Base-by-base conservation (phyloP, 92 coral and sea anemone genomes). In the Zoanthus sansibaricus region DNA sequence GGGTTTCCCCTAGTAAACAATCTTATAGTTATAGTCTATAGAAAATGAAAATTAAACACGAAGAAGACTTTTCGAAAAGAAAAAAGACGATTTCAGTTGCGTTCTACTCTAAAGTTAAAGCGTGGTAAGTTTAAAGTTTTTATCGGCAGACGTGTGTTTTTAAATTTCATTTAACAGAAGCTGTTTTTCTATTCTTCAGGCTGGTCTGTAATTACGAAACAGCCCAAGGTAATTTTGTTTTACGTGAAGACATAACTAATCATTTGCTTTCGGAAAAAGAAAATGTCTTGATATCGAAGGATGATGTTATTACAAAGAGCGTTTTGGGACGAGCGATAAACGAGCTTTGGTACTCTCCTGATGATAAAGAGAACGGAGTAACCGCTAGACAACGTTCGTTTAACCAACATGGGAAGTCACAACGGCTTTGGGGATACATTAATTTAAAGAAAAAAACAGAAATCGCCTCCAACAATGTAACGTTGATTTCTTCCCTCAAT, bases 141-240 rank as follows among this genome's bases (percentile, higher is more conserved):
- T 56, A 56, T 56, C 64, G 64, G 64, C 64, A 56, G 64, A 56
- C 64, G 64, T 56, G 64, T 56, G 64, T 56, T 56, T 56, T 56
- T 3, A 56, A 56, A 56, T 56, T 56, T 56, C 64, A 56, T 56
- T 56, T 56, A 56, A 56, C 64, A 56, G 64, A 56, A 56, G 72
- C 72, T 68, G 72, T 68, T 68, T 56, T 56, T 56, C 64, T 56
- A 56, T 56, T 56, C 59, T 75, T 25, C 79, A 75, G 79, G 79
- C 79, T 75, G 46, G 56, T 75, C 47, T 75, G 61, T 54, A 75
- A 75, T 54, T 75, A 75, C 79, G 79, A 75, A 49, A 47, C 13
- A 47, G 52, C 49, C 79, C 58, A 9, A 48, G 79, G 79, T 25
- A 75, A 54, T 51, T 75, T 46, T 75, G 52, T 54, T 47, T 75